Conservation (phyloP, 2,888 invertebrate genomes). For the Acronicta aceris region DNA sequence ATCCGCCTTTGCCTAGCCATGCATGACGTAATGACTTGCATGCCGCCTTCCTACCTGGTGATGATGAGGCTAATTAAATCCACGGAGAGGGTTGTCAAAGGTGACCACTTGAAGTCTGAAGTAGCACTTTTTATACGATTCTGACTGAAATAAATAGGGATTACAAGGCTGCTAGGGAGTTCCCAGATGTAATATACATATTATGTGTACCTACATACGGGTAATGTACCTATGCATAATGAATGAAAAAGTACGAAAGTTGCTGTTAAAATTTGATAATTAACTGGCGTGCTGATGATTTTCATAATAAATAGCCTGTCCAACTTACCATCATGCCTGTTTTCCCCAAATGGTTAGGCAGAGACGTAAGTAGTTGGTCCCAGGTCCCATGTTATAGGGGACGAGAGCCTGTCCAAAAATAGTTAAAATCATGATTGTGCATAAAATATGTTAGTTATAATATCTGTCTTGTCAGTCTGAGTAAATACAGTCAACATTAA, state of each 20-base stretch:
- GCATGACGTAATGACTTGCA: conserved; percentile 60
- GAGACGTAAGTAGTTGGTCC: too few species aligned
- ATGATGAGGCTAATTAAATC: conserved; percentile 51
- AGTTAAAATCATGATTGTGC: too few species aligned
- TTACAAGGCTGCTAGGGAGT: background rate
- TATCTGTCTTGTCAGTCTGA: background rate
- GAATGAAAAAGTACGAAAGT: too few species aligned
- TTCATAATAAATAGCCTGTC: too few species aligned
- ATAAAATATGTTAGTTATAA: too few species aligned
- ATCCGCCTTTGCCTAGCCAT: conserved; percentile 71
- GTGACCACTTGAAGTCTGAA: conserved; percentile 35
- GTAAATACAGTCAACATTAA: conserved; percentile 23
- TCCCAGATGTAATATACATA: background rate
- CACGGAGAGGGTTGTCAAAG: conserved; percentile 35
- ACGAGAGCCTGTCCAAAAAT: too few species aligned
- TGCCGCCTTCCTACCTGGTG: conserved; percentile 60
- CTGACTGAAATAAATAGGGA: conserved; percentile 6
- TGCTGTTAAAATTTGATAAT: too few species aligned
- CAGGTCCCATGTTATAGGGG: too few species aligned
- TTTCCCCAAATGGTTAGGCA: too few species aligned
- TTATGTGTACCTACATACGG: background rate
- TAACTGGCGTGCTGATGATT: too few species aligned
- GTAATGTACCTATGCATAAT: too few species aligned
- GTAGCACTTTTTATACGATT: conserved; percentile 11
- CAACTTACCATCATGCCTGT: too few species aligned